Evolutionary conservation across 2,888 invertebrate species (phyloP), one percentile per base, ranked within the genome.

Genomic region (Pterostichus niger): DNA sequence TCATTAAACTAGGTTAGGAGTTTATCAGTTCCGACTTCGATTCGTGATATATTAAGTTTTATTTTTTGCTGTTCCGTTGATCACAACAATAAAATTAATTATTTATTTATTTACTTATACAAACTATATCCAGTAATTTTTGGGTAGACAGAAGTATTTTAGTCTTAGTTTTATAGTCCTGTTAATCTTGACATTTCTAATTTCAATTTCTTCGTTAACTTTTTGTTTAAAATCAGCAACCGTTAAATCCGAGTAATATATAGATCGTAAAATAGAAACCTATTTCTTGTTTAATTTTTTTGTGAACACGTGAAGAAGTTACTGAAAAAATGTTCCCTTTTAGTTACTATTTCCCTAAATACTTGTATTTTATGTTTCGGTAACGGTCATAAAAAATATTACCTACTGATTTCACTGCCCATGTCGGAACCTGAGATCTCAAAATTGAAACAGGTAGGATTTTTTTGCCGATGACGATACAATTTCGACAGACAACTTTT

Each of bases 181-280:
- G 71, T 71, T 71, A 71, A 17, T 71, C 46, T 71, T 71, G 71
- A 46, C 71, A 71, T 71, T 46, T 71, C 71, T 71, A 24, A 31
- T 46, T 40, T 71, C 24, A 44, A 71, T 44, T 71, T 71, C 71
- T 64, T 64, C 59, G 31, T 59, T n/a, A 59, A 15, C 5, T 59
- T 64, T 64, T 64, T 64, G 64, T 64, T 33, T 35, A 40, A 59
- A 59, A 59, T 59, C 31, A 59, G 31, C 1, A 59, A 59, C 24
- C 31, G 59, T 64, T 13, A 64, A 35, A 35, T 13, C 33, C 11
- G 33, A 64, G 33, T 64, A 35, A 64, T 59, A 59, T 64, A 35
- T 64, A 64, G 64, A 35, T 40, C 64, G 64, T 64, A 64, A 64
- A 64, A 64, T 64, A 64, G 33, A 64, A 64, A 64, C 35, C 33